Conservation (phyloP, 2,113 vertebrate genomes). For the Cottus gobio region DNA sequence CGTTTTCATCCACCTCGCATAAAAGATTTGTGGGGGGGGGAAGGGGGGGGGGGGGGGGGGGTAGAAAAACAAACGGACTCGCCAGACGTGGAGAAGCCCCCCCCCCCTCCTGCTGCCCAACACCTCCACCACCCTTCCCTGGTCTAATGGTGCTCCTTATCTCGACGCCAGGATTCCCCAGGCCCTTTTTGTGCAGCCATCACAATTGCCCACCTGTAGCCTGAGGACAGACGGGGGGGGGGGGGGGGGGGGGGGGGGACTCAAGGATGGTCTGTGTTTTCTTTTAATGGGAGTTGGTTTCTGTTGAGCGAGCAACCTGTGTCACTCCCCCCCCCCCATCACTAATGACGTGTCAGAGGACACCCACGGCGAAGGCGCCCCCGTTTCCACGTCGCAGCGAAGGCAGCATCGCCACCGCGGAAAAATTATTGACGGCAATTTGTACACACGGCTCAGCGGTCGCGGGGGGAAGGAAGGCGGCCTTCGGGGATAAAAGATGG, state of each 20-base stretch:
- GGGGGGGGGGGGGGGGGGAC: background rate
- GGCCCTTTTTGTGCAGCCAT: constrained; percentile 72
- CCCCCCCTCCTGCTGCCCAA: constrained; percentile 6
- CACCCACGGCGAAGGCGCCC: constrained; percentile 53
- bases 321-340: constrained; percentile 57
- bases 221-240: constrained; percentile 38
- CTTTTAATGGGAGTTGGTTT: constrained; percentile 64
- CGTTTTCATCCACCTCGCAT: constrained; percentile 72
- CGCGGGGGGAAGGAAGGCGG: constrained; percentile 36
- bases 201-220: constrained; percentile 85
- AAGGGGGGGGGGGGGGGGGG: constrained; percentile 6
- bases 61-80: constrained; percentile 66
- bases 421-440: constrained; percentile 63
- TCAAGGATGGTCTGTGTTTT: constrained; percentile 24
- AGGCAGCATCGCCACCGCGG: background rate
- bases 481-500: constrained; percentile 55
- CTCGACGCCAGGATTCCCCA: constrained; percentile 69
- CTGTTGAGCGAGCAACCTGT: constrained; percentile 74
- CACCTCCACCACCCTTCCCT: constrained; percentile 41
- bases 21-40: constrained; percentile 51
- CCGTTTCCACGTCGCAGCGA: constrained; percentile 8
- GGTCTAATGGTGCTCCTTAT: constrained; percentile 77
- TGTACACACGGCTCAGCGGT: constrained; percentile 42
- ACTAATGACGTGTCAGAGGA: constrained; percentile 77
- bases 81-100: constrained; percentile 21